Evolutionary conservation across 92 coral and sea anemone species (phyloP).

Genomic region (Palythoa grandis): DNA sequence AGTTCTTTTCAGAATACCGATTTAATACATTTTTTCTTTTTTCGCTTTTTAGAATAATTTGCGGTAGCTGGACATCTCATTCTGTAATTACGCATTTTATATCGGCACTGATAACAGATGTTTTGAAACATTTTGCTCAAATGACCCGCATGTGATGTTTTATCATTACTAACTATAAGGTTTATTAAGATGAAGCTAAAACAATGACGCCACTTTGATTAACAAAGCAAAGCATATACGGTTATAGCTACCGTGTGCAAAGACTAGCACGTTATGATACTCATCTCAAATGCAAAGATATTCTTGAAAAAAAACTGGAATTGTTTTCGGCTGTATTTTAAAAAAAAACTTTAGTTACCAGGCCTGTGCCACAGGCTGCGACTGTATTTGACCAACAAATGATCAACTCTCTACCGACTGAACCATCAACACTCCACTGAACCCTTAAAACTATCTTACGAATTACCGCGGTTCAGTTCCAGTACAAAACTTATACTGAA

Average conservation of each 20-base stretch:
- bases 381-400: no score
- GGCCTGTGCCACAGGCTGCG: neutral
- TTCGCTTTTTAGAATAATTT: neutral
- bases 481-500: no score
- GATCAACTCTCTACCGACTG: neutral
- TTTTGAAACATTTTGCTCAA: neutral
- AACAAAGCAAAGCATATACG: neutral
- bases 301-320: neutral
- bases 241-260: neutral
- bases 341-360: no score
- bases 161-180: neutral
- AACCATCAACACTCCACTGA: neutral
- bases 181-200: neutral
- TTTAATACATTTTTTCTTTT: neutral
- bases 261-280: neutral
- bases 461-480: no score
- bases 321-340: neutral
- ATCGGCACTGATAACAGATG: neutral
- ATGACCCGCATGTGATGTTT: neutral
- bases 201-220: neutral
- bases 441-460: no score
- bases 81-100: neutral
- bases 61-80: neutral
- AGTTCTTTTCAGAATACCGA: conserved; percentile 10
- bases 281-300: neutral